A percentile compares a stretch with the other conserved stretches of the same genome.
Evolutionary conservation across 2,888 invertebrate species (phyloP).

Genomic region (Crossocerus cetratus): DNA sequence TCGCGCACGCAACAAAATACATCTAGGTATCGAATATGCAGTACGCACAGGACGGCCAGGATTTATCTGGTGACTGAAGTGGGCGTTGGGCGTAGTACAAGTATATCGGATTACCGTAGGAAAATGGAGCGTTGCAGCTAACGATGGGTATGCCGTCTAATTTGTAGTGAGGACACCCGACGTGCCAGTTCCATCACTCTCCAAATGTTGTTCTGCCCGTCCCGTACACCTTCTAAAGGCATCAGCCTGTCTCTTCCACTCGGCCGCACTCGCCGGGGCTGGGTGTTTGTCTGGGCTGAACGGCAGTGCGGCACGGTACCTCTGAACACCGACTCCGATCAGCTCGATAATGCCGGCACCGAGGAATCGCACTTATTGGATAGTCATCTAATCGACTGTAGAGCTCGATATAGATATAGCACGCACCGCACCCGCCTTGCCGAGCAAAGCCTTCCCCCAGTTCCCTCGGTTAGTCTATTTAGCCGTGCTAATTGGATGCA

Average conservation of each 20-base stretch:
- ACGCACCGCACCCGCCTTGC: not conserved
- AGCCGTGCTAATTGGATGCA: conserved; percentile 36
- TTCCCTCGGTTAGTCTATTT: conserved; percentile 41
- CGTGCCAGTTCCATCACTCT: no score
- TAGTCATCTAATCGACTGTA: conserved; percentile 48
- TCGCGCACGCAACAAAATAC: conserved; percentile 4
- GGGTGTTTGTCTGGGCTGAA: no score
- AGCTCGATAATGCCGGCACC: conserved; percentile 34
- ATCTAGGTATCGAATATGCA: no score
- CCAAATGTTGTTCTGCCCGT: no score
- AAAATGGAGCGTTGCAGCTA: not conserved
- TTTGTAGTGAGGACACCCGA: not conserved
- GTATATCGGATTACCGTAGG: no score
- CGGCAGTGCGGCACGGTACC: not conserved
- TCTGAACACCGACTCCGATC: conserved; percentile 17
- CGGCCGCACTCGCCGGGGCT: no score
- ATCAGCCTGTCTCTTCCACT: no score
- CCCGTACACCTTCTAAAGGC: no score
- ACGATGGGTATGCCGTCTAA: not conserved
- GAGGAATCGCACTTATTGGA: conserved; percentile 44
- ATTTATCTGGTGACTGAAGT: no score
- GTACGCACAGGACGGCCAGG: no score
- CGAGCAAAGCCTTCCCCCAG: not conserved
- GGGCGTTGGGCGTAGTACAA: no score
- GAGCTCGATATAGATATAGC: conserved; percentile 27